A percentile compares a stretch with the other conserved stretches of the same genome.
Conservation (phyloP, 2,113 vertebrate genomes). For the Epinephelus cyanopodus region DNA sequence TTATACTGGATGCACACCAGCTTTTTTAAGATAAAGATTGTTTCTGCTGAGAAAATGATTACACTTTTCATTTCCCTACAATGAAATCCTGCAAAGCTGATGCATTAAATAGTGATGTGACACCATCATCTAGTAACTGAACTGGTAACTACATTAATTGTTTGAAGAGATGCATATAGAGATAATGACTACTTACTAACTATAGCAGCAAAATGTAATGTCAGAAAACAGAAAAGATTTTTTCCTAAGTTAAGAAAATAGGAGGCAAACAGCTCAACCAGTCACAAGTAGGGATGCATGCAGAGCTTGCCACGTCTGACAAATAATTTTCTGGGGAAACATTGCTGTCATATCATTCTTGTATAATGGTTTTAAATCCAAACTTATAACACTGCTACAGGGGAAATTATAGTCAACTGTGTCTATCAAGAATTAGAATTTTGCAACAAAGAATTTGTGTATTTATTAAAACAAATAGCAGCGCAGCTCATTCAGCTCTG, state of each 20-base stretch:
- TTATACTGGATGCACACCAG: background rate
- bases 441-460: background rate
- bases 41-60: background rate
- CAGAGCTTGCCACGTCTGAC: background rate
- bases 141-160: background rate
- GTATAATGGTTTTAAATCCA: background rate
- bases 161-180: background rate
- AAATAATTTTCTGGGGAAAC: background rate
- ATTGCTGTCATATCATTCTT: background rate
- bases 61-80: background rate
- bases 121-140: no score
- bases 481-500: background rate
- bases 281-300: background rate
- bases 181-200: background rate
- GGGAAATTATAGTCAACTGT: background rate
- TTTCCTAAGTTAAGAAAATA: background rate
- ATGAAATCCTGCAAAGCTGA: background rate
- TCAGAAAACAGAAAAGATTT: background rate
- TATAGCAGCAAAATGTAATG: background rate
- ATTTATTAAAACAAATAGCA: background rate
- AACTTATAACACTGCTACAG: background rate
- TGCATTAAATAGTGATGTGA: background rate
- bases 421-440: background rate
- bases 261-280: background rate
- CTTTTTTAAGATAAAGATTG: background rate